Conservation (phyloP, 2,113 vertebrate species). For the Pipra filicauda region DNA sequence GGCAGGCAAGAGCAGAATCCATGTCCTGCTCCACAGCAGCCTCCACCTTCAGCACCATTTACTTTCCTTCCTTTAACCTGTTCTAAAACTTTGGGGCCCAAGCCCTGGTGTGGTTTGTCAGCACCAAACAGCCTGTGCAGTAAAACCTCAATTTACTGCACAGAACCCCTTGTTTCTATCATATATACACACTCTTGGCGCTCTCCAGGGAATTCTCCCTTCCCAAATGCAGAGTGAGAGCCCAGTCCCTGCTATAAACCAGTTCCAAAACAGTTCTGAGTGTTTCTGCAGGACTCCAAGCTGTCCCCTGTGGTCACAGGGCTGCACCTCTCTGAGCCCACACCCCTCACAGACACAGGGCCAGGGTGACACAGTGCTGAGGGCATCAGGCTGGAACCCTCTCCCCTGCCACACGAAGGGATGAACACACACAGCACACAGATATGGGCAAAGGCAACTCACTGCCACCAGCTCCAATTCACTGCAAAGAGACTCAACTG, state of each 20-base stretch:
- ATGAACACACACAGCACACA: neutral
- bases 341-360: fast-evolving
- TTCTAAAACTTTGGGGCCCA: neutral
- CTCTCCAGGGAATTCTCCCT: neutral
- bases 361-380: too few relatives aligned
- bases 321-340: neutral
- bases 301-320: neutral
- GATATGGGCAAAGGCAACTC: neutral
- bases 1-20: neutral
- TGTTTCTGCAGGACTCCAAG: neutral
- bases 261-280: neutral
- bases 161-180: neutral
- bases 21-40: neutral
- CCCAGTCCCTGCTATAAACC: neutral
- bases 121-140: neutral
- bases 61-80: neutral
- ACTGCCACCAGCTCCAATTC: neutral
- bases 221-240: neutral
- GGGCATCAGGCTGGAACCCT: neutral
- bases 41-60: neutral
- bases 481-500: neutral
- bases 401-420: neutral
- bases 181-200: fast-evolving
- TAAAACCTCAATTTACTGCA: neutral
- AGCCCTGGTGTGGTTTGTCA: neutral